These are phyloP conservation scores for Clunio marinus DNA, from an alignment of 2,888 invertebrate genomes.

Conservation along the genomic window DNA sequence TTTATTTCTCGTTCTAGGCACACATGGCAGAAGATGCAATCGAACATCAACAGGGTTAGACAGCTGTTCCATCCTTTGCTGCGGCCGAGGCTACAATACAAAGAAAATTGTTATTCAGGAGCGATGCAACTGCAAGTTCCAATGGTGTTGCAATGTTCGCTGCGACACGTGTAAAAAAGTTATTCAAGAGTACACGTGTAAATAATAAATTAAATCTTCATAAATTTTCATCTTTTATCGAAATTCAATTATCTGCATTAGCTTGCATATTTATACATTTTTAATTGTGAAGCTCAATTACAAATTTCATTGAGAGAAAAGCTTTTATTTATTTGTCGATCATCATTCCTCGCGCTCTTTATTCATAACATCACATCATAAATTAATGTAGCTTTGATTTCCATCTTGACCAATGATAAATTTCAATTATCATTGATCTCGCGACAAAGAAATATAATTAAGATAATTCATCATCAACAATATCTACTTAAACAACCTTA, in stretches of 20 bases:
- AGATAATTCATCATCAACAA: too few relatives aligned
- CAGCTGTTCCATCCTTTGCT: slow-evolving; percentile 84
- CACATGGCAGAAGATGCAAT: slow-evolving; percentile 67
- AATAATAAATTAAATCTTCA: slow-evolving; percentile 56
- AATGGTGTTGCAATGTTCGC: slow-evolving; percentile 93
- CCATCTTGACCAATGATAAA: too few relatives aligned
- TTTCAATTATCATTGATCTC: too few relatives aligned
- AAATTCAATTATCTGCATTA: too few relatives aligned
- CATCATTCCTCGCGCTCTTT: not conserved
- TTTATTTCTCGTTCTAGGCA: slow-evolving; percentile 53
- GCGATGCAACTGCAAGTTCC: slow-evolving; percentile 89
- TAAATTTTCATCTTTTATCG: too few relatives aligned
- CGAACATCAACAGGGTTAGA: slow-evolving; percentile 70
- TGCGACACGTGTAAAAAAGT: slow-evolving; percentile 80
- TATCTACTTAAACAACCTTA: too few relatives aligned
- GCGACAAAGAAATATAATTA: too few relatives aligned
- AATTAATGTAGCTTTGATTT: not conserved
- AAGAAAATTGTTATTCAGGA: slow-evolving; percentile 70
- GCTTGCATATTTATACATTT: too few relatives aligned
- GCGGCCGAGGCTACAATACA: slow-evolving; percentile 89
- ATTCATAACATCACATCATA: slow-evolving; percentile 2
- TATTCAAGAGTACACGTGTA: slow-evolving; percentile 81
- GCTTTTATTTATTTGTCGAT: slow-evolving; percentile 5
- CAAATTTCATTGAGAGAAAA: too few relatives aligned
- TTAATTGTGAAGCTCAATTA: too few relatives aligned